phyloP scores from a whole-genome alignment of 2,888 invertebrate species.

The Troides oblongomaculatus region DNA sequence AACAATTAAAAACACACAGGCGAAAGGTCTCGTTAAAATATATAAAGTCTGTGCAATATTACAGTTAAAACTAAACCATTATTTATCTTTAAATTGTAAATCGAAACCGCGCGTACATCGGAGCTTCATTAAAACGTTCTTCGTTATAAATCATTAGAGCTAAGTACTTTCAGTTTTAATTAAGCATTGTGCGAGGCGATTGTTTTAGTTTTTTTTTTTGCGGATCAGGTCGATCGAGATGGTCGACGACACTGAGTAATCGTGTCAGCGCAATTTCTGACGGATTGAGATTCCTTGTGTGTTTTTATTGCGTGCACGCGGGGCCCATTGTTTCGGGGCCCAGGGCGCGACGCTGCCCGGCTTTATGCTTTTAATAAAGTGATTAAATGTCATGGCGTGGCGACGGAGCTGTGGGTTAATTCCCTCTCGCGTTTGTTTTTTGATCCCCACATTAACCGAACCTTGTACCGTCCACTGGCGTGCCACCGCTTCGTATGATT shows the following conservation, averaged over 20 bases:
- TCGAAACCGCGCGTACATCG: background rate
- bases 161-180: conserved; percentile 38
- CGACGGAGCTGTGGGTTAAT: conserved; percentile 38
- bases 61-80: background rate
- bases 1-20: too few species aligned
- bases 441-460: conserved; percentile 18
- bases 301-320: conserved; percentile 39
- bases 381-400: conserved; percentile 46
- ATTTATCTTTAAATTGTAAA: background rate
- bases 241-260: conserved; percentile 36
- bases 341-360: conserved; percentile 32
- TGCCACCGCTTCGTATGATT: background rate
- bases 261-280: conserved; percentile 35
- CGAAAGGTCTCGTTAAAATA: background rate
- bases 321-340: conserved; percentile 39
- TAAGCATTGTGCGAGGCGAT: conserved; percentile 41
- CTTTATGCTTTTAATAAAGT: conserved; percentile 43
- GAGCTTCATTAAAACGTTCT: conserved; percentile 21
- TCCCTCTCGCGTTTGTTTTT: conserved; percentile 37
- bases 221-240: conserved; percentile 34
- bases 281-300: conserved; percentile 33
- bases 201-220: conserved; percentile 29
- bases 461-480: background rate
- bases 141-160: conserved; percentile 39
- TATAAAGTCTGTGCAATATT: background rate